Base-by-base conservation (phyloP, 2,888 invertebrate genomes). In the Sinodicranocentrus sp. region DNA sequence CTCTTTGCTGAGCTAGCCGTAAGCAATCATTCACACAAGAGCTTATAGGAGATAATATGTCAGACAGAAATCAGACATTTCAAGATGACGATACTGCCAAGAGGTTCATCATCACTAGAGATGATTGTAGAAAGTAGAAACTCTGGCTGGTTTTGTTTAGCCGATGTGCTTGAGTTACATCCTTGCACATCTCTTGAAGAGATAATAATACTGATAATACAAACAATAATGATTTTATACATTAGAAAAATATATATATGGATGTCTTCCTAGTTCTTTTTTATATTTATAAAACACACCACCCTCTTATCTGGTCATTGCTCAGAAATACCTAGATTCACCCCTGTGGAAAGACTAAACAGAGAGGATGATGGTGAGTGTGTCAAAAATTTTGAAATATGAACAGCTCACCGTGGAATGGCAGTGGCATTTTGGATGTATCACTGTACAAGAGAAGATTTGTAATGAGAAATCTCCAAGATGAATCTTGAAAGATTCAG, bases 311-410 rank as follows among this genome's bases (percentile, higher is more conserved):
- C n/a, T n/a, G n/a, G n/a, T n/a, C n/a, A n/a, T n/a, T n/a, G n/a
- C n/a, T n/a, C n/a, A n/a, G n/a, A n/a, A n/a, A n/a, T n/a, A 10
- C 33, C 33, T 33, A 48, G 5, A 48, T 48, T n/a, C 48, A 48
- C 15, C 15, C n/a, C 48, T 39, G 13, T 48, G 48, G 61, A 17
- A 28, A 8, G 3, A n/a, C n/a, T n/a, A n/a, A n/a, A n/a, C n/a
- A 61, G 25, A 28, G 61, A 61, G 21, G 33, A 17, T 61, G 33
- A 6, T 26, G 28, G 61, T 61, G 13, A 65, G 21, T 65, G 65
- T 65, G 65, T 68, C 67, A 68, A 48, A 68, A 68, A 68, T 44
- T 68, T 44, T 68, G 44, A 68, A 68, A 68, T 68, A 48, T 68
- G 33, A 65, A 39, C 43, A 25, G 33, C 65, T 65, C n/a, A 17